Evolutionary conservation across 2,113 vertebrate species (phyloP), one percentile per base, ranked within the genome.

Genomic region (Turnix velox): DNA sequence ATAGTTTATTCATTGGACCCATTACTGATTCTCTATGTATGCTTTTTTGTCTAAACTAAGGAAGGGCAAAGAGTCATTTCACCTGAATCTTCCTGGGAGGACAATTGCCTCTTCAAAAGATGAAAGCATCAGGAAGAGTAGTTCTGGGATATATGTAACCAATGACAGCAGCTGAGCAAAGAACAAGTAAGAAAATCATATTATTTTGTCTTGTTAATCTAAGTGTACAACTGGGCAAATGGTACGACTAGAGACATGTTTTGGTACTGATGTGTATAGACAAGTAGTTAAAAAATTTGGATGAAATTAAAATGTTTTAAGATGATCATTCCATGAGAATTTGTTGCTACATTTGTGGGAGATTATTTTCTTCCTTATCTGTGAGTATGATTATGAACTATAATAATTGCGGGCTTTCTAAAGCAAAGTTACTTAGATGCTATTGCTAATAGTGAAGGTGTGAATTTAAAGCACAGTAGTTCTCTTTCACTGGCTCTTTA

Each of bases 131-230:
- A 35, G 97, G 97, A 97, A 85, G 93, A 97, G 2, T 92, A 98
- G 82, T 98, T 98, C 91, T 95, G 97, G 74, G 78, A 86, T 62
- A 37, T 98, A 27, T 96, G 96, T 73, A 96, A 95, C 24, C 67
- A 8, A 31, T 85, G 97, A 10, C 96, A 97, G 84, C 75, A 72
- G 59, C 96, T 98, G 75, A 97, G 97, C 3, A 96, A 98, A 18
- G 92, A 98, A 33, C 97, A 98, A 94, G 98, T 98, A 94, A 94
- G 82, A 75, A 84, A 92, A 52, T 2, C 1, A 1, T n/a, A 55
- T 82, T 89, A 65, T 80, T 89, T 84, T 81, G 16, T 68, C 72
- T 35, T 80, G 51, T 81, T 91, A 79, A 40, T 71, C 55, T 28
- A 89, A 90, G 35, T 35, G 33, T 83, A 59, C 51, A 63, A 49